phyloP scores from a whole-genome alignment of 2,797 vertebrate genomes.

The Darevskia nairensis region DNA sequence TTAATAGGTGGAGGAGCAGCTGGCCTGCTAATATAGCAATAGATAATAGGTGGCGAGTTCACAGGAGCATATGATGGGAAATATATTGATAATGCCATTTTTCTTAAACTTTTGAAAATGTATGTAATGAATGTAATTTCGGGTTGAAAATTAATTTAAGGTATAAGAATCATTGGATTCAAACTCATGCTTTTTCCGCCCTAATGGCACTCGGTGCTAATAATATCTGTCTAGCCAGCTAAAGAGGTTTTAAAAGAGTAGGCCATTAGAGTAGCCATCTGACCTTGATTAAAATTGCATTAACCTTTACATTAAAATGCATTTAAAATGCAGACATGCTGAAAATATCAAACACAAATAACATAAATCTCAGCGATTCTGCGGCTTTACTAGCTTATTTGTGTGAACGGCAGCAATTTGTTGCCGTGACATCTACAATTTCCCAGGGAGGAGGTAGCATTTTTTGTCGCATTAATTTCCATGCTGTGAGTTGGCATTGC shows the following conservation, averaged over 20 bases:
- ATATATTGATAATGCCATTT: conserved; percentile 79
- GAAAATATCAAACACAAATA: conserved; percentile 73
- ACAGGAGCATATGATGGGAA: conserved; percentile 75
- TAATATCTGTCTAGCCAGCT: conserved; percentile 78
- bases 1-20: conserved; percentile 38
- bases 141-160: conserved; percentile 79
- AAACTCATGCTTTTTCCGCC: conserved; percentile 68
- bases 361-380: conserved; percentile 59
- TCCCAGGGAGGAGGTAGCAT: conserved; percentile 21
- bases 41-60: conserved; percentile 66
- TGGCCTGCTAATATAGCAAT: conserved; percentile 39
- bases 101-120: conserved; percentile 73
- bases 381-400: conserved; percentile 50
- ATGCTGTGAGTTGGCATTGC: neutral
- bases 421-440: conserved; percentile 44
- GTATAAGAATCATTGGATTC: conserved; percentile 73
- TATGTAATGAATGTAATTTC: conserved; percentile 75
- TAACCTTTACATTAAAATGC: conserved; percentile 79
- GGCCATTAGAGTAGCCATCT: conserved; percentile 70
- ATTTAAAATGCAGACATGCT: conserved; percentile 71
- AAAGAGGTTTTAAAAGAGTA: conserved; percentile 83
- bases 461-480: conserved; percentile 31
- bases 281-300: conserved; percentile 77
- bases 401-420: conserved; percentile 22
- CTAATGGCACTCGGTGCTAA: conserved; percentile 76